Evolutionary conservation across 2,888 invertebrate species (phyloP).

Genomic region (Limenitis arthemis): DNA sequence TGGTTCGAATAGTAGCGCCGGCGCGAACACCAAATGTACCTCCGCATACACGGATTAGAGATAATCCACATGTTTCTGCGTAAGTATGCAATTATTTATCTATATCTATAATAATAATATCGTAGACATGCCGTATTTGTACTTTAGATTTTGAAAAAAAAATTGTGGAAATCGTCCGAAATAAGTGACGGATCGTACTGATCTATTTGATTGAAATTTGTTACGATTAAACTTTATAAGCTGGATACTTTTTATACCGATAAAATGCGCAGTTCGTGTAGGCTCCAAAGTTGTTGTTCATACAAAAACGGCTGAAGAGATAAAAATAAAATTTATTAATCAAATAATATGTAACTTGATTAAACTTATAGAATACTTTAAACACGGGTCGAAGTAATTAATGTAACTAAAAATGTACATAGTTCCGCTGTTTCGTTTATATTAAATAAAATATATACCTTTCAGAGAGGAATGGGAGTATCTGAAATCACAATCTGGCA

Average conservation of each 20-base stretch:
- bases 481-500: constrained; percentile 75
- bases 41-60: constrained; percentile 93
- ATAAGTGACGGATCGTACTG: too few species aligned
- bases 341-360: too few species aligned
- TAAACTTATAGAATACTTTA: too few species aligned
- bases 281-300: too few species aligned
- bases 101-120: neutral
- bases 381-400: too few species aligned
- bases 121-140: neutral
- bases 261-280: too few species aligned
- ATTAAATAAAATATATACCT: constrained; percentile 22
- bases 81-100: constrained; percentile 58
- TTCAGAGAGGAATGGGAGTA: constrained; percentile 96
- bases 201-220: too few species aligned
- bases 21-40: constrained; percentile 94
- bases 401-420: neutral
- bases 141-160: neutral
- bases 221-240: too few species aligned
- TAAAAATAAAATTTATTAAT: too few species aligned
- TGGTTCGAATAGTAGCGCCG: constrained; percentile 93
- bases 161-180: too few species aligned
- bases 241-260: too few species aligned
- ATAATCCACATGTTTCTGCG: constrained; percentile 97
- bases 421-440: neutral
- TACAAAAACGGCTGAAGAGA: too few species aligned